These are phyloP conservation scores for Biston stratarius DNA, from an alignment of 2,888 invertebrate genomes.

Conservation along the genomic window DNA sequence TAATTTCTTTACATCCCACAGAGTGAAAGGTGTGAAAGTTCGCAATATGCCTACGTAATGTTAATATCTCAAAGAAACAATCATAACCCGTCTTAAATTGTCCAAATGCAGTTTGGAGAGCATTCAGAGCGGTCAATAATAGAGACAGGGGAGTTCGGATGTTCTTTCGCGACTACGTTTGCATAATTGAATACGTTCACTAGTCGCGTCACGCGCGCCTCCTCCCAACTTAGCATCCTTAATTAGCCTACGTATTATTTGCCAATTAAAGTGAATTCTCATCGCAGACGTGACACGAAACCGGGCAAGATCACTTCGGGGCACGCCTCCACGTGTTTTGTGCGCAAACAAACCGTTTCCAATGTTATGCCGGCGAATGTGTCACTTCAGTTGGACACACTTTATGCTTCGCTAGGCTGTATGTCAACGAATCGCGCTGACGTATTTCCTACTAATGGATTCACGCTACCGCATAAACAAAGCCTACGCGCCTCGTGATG, in stretches of 20 bases:
- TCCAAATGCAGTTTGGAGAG: conserved; percentile 28
- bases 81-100: conserved; percentile 10
- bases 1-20: conserved; percentile 51
- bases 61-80: conserved; percentile 30
- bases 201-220: conserved; percentile 83
- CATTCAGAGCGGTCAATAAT: conserved; percentile 59
- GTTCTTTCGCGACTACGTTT: conserved; percentile 80
- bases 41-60: conserved; percentile 35
- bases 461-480: conserved; percentile 52
- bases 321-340: conserved; percentile 59
- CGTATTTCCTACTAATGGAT: conserved; percentile 56
- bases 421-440: conserved; percentile 54
- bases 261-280: conserved; percentile 87
- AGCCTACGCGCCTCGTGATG: conserved; percentile 45
- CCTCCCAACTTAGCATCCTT: conserved; percentile 85
- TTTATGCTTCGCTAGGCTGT: conserved; percentile 45
- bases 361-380: conserved; percentile 45
- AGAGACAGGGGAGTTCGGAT: conserved; percentile 55
- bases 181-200: conserved; percentile 84
- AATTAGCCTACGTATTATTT: conserved; percentile 87
- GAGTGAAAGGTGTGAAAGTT: conserved; percentile 71
- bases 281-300: conserved; percentile 83
- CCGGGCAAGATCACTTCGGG: conserved; percentile 67
- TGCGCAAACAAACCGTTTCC: conserved; percentile 65
- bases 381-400: conserved; percentile 43